Conservation (phyloP, 1,140 invertebrate species). For the Pseudomyrmex concolor region DNA sequence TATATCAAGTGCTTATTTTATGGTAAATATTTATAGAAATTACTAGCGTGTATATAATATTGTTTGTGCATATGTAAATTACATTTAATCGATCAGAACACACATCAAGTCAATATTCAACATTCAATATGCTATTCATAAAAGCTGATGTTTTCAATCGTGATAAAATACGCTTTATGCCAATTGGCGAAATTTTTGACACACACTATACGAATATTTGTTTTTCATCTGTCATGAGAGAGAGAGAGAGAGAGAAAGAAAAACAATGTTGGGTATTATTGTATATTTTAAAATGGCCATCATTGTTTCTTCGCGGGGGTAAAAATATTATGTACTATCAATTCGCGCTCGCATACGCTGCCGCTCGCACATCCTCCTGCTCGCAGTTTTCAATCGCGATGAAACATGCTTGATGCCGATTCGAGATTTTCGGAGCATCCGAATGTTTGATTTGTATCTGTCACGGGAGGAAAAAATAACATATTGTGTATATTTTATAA, state of each 20-base stretch:
- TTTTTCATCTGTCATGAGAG: no score
- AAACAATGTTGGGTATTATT: no score
- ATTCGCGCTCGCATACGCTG: no score
- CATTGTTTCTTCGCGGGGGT: no score
- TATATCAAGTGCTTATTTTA: conserved; percentile 76
- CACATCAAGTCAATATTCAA: background rate
- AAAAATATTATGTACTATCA: no score
- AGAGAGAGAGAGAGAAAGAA: no score
- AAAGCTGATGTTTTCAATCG: background rate
- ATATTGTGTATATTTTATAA: conserved; percentile 11
- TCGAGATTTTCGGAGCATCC: background rate
- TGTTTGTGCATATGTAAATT: conserved; percentile 6
- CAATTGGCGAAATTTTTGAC: no score
- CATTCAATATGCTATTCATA: background rate
- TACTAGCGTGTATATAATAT: background rate
- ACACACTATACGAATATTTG: no score
- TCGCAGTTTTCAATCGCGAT: background rate
- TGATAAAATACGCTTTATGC: background rate
- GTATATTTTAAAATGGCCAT: no score
- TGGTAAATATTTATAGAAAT: conserved; percentile 67
- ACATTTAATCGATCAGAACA: conserved; percentile 6
- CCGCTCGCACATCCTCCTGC: no score
- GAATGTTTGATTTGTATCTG: conserved; percentile 10
- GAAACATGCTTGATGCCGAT: background rate
- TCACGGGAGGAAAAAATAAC: background rate